Evolutionary conservation across 2,888 invertebrate species (phyloP), one percentile per base, ranked within the genome.

Genomic region (Aplocera efformata): DNA sequence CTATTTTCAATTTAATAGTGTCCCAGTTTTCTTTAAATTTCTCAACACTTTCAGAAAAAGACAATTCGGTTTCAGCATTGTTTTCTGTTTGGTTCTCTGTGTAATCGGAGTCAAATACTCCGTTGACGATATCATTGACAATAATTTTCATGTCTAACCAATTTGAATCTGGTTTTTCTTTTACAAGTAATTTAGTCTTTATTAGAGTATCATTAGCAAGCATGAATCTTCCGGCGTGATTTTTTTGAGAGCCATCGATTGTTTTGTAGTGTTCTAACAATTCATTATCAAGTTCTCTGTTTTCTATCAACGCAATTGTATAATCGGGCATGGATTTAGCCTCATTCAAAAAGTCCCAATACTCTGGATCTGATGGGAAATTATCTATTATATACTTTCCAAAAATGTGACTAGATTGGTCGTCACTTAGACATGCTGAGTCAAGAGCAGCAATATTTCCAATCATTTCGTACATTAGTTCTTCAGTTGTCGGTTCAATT

Each of bases 331-430:
- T 53, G 35, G 84, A 65, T 46, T 88, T 80, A 2, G 76, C 67
- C 20, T 80, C 74, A 5, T 49, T 56, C 7, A 93, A 61, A 42
- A 69, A 67, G 30, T 63, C 65, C 81, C 92, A 88, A 56, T 85
- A 73, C 46, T 89, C 82, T 7, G 79, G 46, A 50, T 90, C 79
- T 10, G 85, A 63, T 11, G 89, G 82, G 67, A 92, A 88, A 1
- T 88, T 91, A 60, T 92, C 92, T 35, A 93, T 72, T 47, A 93
- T 86, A 84, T 90, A 93, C 53, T 90, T 90, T 10, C 89, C 88
- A 60, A 84, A 85, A 20, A 44, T 53, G 29, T 65, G 45, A 17
- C 72, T 61, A 37, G 35, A 53, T 41, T 67, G 59, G 34, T 75
- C 66, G 37, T 60, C 37, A 55, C 68, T 50, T 52, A 66, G 49